Percentiles rank a stretch among this genome's conserved stretches.
These are phyloP conservation scores for Sphaeramia orbicularis DNA, from an alignment of 2,797 vertebrate species.

Conservation along the genomic window DNA sequence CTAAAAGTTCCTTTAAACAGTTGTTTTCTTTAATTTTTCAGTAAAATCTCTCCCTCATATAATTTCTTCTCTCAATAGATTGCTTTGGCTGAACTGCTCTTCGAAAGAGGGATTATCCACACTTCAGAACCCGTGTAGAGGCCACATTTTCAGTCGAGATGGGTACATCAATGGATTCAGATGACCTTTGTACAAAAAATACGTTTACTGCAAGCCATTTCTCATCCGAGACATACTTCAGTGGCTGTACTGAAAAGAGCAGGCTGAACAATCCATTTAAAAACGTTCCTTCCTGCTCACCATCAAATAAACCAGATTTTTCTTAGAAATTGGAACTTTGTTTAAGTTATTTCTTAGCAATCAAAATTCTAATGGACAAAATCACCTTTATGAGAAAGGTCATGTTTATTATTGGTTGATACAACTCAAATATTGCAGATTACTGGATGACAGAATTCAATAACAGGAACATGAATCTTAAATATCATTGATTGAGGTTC, in stretches of 20 bases:
- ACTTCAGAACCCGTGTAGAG: slow-evolving; percentile 84
- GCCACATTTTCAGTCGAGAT: slow-evolving; percentile 26
- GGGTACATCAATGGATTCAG: slow-evolving; percentile 39
- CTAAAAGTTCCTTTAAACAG: neutral
- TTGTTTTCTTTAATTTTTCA: neutral
- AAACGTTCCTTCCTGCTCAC: slow-evolving; percentile 1
- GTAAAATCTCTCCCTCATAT: neutral
- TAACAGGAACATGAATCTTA: slow-evolving; percentile 41
- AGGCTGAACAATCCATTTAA: neutral
- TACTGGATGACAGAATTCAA: slow-evolving; percentile 32
- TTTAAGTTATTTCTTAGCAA: neutral
- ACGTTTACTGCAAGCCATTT: slow-evolving; percentile 20
- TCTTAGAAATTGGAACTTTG: neutral
- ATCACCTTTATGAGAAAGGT: slow-evolving; percentile 38
- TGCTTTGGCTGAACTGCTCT: slow-evolving; percentile 89
- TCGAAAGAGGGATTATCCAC: slow-evolving; percentile 92
- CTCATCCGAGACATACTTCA: slow-evolving; percentile 4
- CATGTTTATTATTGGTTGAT: slow-evolving; percentile 77
- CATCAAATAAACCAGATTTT: slow-evolving; percentile 39
- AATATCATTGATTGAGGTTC: slow-evolving; percentile 56
- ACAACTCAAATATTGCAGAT: slow-evolving; percentile 49
- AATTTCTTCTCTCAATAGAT: slow-evolving; percentile 71
- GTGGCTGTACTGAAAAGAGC: neutral
- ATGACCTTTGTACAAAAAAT: slow-evolving; percentile 37
- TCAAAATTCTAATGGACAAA: neutral